A percentile compares a stretch with the other conserved stretches of the same genome.
Conservation (phyloP, 2,113 vertebrate genomes). For the Calonectris borealis region DNA sequence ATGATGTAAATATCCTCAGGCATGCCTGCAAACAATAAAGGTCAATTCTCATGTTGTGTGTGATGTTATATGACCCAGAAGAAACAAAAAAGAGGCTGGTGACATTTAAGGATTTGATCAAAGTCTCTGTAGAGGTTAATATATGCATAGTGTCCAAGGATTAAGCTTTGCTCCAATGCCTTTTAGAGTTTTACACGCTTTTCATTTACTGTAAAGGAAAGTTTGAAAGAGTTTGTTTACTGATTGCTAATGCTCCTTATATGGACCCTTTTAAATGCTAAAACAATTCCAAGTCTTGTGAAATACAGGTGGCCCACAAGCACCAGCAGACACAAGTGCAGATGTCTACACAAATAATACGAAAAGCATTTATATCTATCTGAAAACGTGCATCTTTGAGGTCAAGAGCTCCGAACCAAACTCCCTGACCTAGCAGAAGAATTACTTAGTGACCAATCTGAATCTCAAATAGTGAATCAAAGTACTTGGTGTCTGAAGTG, state of each 20-base stretch:
- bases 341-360: not conserved
- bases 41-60: not conserved
- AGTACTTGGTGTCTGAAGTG: not conserved
- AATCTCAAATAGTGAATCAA: not conserved
- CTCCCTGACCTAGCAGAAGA: not conserved
- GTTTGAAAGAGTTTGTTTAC: not conserved
- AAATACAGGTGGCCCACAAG: not conserved
- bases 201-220: not conserved
- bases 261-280: not conserved
- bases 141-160: not conserved
- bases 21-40: slow-evolving; percentile 26
- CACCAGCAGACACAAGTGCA: not conserved
- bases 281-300: not conserved
- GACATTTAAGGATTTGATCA: slow-evolving; percentile 48
- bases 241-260: not conserved
- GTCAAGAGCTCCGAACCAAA: not conserved
- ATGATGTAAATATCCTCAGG: slow-evolving; percentile 9
- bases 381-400: not conserved
- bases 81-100: not conserved
- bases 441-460: not conserved
- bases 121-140: slow-evolving; percentile 42
- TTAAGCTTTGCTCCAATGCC: slow-evolving; percentile 8
- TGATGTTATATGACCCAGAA: slow-evolving; percentile 26
- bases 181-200: not conserved
- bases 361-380: not conserved